Percentiles rank a stretch among this genome's conserved stretches.
phyloP scores from a whole-genome alignment of 2,797 vertebrate genomes.

The Salmo trutta region DNA sequence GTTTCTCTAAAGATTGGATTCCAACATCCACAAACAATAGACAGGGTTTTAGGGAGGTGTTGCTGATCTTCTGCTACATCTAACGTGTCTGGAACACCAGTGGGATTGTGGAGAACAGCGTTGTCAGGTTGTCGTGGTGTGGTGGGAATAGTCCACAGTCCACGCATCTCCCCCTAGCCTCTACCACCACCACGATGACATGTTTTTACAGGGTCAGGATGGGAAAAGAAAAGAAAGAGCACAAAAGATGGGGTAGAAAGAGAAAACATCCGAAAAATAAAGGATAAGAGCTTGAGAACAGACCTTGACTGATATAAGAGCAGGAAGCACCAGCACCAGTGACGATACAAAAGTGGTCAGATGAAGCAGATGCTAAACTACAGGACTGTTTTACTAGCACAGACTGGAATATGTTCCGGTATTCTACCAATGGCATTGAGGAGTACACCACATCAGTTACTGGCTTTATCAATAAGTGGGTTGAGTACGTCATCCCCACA shows the following conservation, averaged over 20 bases:
- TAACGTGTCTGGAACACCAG: slow-evolving; percentile 54
- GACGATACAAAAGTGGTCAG: too few relatives aligned
- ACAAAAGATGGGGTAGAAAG: background rate
- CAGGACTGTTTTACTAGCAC: too few relatives aligned
- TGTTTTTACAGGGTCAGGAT: slow-evolving; percentile 45
- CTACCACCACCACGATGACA: slow-evolving; percentile 37
- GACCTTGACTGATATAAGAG: too few relatives aligned
- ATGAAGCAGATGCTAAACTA: too few relatives aligned
- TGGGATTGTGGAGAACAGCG: slow-evolving; percentile 53
- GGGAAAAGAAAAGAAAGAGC: slow-evolving; percentile 41
- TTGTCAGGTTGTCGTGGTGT: slow-evolving; percentile 67
- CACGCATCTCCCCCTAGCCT: slow-evolving; percentile 16
- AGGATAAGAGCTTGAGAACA: slow-evolving; percentile 30
- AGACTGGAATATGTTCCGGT: too few relatives aligned
- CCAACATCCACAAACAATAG: slow-evolving; percentile 63
- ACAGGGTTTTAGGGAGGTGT: slow-evolving; percentile 53
- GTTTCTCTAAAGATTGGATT: slow-evolving; percentile 46
- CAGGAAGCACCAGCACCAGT: too few relatives aligned
- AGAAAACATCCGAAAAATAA: background rate
- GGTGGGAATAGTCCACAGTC: slow-evolving; percentile 47
- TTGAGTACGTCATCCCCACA: too few relatives aligned
- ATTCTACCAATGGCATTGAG: too few relatives aligned
- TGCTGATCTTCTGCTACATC: slow-evolving; percentile 57
- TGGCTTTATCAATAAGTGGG: too few relatives aligned
- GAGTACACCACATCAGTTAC: too few relatives aligned